A percentile compares a stretch with the other conserved stretches of the same genome.
Conservation (phyloP, 2,797 vertebrate genomes). For the Sebastes iracundus region DNA sequence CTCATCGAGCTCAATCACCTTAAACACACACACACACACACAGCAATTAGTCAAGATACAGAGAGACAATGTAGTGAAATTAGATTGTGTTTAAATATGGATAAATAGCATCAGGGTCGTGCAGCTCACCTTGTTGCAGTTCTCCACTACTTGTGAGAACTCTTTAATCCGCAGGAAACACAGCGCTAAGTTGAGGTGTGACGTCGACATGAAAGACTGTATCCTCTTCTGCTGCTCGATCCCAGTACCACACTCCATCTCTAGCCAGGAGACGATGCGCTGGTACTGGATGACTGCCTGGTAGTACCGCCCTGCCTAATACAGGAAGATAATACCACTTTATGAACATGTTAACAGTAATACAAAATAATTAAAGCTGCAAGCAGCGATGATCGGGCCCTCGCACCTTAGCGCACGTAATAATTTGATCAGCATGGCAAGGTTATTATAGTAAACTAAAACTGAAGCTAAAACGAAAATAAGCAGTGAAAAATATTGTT, state of each 20-base stretch:
- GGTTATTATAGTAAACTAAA: not conserved
- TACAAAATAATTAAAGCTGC: not conserved
- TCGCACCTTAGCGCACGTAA: too few relatives aligned
- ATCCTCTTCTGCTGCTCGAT: conserved; percentile 87
- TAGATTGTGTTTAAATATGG: not conserved
- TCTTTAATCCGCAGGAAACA: conserved; percentile 92
- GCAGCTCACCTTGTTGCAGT: conserved; percentile 91
- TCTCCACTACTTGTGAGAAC: conserved; percentile 88
- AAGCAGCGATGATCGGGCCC: too few relatives aligned
- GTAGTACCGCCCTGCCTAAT: conserved; percentile 87
- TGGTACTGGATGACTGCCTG: conserved; percentile 94
- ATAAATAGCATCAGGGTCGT: not conserved
- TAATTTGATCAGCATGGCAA: not conserved
- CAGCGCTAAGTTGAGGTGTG: conserved; percentile 94
- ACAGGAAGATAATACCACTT: not conserved
- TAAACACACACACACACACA: not conserved
- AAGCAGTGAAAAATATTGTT: not conserved
- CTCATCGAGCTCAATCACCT: conserved; percentile 92
- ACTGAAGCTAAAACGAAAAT: too few relatives aligned
- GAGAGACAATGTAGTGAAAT: not conserved
- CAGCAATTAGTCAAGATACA: not conserved
- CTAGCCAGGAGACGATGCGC: conserved; percentile 92
- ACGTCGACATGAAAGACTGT: conserved; percentile 85
- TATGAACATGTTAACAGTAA: not conserved
- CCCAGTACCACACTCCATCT: conserved; percentile 90